phyloP scores from a whole-genome alignment of 2,113 vertebrate species.

The Paratilapia polleni region DNA sequence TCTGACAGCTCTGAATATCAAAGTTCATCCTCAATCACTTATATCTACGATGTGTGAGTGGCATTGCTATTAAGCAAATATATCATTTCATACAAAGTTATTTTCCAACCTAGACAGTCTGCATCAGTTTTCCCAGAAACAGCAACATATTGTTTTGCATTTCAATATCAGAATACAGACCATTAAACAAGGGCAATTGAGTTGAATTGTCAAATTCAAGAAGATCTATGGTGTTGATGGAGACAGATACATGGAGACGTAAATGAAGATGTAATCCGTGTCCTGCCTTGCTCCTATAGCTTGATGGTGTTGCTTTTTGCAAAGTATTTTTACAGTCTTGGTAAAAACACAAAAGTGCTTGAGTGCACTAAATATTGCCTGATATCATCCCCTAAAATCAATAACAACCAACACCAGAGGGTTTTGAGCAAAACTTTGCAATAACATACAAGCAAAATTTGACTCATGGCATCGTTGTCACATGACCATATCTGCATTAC shows the following conservation, averaged over 20 bases:
- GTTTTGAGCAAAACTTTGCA: neutral
- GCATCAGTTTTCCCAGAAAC: constrained; percentile 36
- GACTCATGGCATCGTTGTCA: neutral
- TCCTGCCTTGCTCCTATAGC: constrained; percentile 24
- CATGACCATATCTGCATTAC: constrained; percentile 13
- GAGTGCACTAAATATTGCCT: neutral
- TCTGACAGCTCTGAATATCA: constrained; percentile 43
- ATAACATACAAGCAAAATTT: neutral
- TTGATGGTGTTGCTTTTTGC: neutral
- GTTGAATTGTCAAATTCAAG: constrained; percentile 63
- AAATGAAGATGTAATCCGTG: constrained; percentile 29
- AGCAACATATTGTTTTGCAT: constrained; percentile 51
- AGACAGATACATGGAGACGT: constrained; percentile 17
- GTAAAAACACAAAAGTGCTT: constrained; percentile 10
- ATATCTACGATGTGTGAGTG: constrained; percentile 22
- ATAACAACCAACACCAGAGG: constrained; percentile 10
- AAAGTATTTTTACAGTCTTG: constrained; percentile 18
- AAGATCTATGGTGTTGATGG: constrained; percentile 58
- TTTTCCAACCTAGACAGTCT: constrained; percentile 32
- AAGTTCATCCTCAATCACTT: constrained; percentile 36
- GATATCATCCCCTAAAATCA: constrained; percentile 18
- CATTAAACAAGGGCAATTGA: constrained; percentile 68
- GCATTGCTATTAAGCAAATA: constrained; percentile 32
- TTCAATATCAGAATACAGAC: constrained; percentile 46
- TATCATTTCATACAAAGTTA: constrained; percentile 40